Percentiles rank a stretch among this genome's conserved stretches.
These are phyloP conservation scores for Matsumurasca onukii DNA, from an alignment of 1,140 invertebrate species.

Conservation along the genomic window DNA sequence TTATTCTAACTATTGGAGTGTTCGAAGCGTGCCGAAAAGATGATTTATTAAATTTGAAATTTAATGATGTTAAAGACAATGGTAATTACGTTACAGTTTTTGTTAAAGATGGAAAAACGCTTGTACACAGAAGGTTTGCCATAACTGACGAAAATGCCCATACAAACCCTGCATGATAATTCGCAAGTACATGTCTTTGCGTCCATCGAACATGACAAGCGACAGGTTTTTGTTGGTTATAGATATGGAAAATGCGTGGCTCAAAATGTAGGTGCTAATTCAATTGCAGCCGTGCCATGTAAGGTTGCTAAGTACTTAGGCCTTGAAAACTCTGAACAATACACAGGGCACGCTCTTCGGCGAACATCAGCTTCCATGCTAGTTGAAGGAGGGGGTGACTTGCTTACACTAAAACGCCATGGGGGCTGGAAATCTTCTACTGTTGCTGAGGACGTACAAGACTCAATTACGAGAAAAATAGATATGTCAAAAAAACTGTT, in stretches of 20 bases:
- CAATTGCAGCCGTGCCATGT: slow-evolving; percentile 32
- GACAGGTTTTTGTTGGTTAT: slow-evolving; percentile 35
- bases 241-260: slow-evolving; percentile 33
- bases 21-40: slow-evolving; percentile 12
- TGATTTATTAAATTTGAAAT: slow-evolving; percentile 2
- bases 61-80: slow-evolving; percentile 10
- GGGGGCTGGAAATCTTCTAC: slow-evolving; percentile 36
- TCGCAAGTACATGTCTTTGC: slow-evolving; percentile 29
- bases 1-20: background rate
- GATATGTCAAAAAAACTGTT: background rate
- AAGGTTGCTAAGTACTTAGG: slow-evolving; percentile 33
- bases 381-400: slow-evolving; percentile 31
- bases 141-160: slow-evolving; percentile 3
- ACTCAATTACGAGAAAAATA: background rate
- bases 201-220: slow-evolving; percentile 30
- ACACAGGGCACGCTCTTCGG: slow-evolving; percentile 31
- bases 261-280: slow-evolving; percentile 36
- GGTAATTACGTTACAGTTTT: background rate
- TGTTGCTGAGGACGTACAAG: slow-evolving; percentile 28
- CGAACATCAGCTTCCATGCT: slow-evolving; percentile 29
- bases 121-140: slow-evolving; percentile 1
- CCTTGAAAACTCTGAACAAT: background rate
- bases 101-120: background rate
- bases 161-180: slow-evolving; percentile 3
- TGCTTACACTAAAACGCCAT: slow-evolving; percentile 33